Conservation (phyloP, 92 coral and sea anemone species). For the Hydrozoanthus gracilis region DNA sequence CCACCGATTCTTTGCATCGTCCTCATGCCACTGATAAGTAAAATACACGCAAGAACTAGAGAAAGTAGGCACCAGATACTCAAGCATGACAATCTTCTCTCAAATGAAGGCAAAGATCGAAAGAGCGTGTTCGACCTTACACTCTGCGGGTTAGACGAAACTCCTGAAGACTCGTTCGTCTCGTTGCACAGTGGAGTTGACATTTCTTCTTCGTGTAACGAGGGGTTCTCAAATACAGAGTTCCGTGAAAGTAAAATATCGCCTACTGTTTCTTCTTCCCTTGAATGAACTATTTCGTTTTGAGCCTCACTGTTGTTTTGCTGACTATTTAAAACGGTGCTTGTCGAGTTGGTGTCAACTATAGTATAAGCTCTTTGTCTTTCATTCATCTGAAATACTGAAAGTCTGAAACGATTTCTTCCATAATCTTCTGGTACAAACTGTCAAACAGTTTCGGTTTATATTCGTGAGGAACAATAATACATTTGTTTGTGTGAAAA, state of each 20-base stretch:
- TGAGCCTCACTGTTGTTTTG: neutral
- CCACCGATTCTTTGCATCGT: constrained; percentile 33
- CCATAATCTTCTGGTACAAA: too few species aligned
- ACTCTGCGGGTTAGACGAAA: neutral
- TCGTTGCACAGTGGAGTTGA: neutral
- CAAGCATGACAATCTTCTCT: constrained; percentile 1
- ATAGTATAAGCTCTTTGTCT: too few species aligned
- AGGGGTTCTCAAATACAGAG: constrained; percentile 28
- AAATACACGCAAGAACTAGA: constrained; percentile 26
- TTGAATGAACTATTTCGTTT: neutral
- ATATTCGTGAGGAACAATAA: too few species aligned
- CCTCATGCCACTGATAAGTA: constrained; percentile 5
- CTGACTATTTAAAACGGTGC: neutral
- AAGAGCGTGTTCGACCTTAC: too few species aligned
- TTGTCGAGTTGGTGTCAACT: too few species aligned
- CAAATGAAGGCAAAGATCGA: neutral
- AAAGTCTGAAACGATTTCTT: too few species aligned
- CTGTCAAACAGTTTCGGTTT: too few species aligned
- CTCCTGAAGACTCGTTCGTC: neutral
- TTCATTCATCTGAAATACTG: too few species aligned
- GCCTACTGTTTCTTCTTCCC: neutral
- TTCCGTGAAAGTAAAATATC: constrained; percentile 10
- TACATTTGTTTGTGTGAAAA: too few species aligned
- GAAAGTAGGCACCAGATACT: constrained; percentile 1
- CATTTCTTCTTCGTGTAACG: neutral